Base-by-base conservation (phyloP, 2,113 vertebrate genomes). In the Plotosus lineatus region DNA sequence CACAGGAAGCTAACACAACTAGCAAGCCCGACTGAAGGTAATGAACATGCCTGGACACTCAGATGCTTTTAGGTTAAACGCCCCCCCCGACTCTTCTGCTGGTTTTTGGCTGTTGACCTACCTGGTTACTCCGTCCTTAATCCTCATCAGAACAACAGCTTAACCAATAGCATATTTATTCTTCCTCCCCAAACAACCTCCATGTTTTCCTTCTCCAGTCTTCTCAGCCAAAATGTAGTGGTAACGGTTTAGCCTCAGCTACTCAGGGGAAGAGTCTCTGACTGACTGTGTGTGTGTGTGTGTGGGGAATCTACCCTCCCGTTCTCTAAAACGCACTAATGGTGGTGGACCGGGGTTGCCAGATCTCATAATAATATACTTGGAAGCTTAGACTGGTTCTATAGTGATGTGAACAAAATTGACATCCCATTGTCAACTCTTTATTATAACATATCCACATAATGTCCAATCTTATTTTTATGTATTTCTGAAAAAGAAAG, bases 241-340 rank as follows among this genome's bases (percentile, higher is more conserved):
- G 55, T 75, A 75, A 81, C 79, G 79, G 79, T 63, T 33, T 60
- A 53, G 46, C 56, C 19, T 9, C 53, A n/a, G 53, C 55, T 55
- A 31, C 38, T 21, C 11, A 42, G 78, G 4, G 21, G 12, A 10
- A 10, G 63, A 19, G 38, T 48, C 5, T 28, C 5, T 46, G 21
- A 12, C 7, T 28, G 12, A 44, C 21, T 53, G 48, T 38, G 40
- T 40, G 72, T 75, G 73, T 75, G 23, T 75, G 53, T 75, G 51
- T 42, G 21, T n/a, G 10, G 15, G 53, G 51, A 51, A 55, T n/a
- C n/a, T 21, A 17, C 44, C 73, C 73, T 31, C n/a, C 42, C 75
- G 5, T 48, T 33, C 28, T 19, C 23, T 42, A 12, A 44, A 60
- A 42, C 12, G 40, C 36, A 38, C 48, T 74, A 63, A 58, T 46